Base-by-base conservation (phyloP, 2,888 invertebrate species). In the Glomeris marginata region DNA sequence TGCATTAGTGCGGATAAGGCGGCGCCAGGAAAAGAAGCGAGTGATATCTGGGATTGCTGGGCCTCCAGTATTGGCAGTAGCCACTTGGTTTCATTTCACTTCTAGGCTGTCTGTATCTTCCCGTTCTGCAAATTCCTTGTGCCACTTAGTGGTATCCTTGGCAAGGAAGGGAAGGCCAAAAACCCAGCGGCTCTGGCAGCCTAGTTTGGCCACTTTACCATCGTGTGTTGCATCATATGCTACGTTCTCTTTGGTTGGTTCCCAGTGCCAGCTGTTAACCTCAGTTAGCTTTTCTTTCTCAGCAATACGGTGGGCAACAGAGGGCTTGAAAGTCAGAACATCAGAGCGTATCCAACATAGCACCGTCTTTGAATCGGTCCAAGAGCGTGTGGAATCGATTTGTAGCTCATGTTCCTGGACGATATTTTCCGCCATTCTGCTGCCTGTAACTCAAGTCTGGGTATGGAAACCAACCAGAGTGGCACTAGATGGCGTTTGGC, bases 141-240 rank as follows among this genome's bases (percentile, higher is more conserved):
- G 41, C 42, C 42, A 42, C 3, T 42, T 8, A 18, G 21, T 20
- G 4, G n/a, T 18, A n/a, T 8, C 13, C 28, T 42, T 18, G 2
- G 13, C 35, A 2, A 58, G 44, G 48, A 58, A 58, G 0, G 38
- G 47, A 10, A 56, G 57, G 10, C 58, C 58, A 6, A 1, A 16
- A 6, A 57, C 33, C 58, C 57, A 58, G 15, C 56, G 41, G 15
- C 45, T 42, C 8, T 28, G 28, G 28, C 8, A 8, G n/a, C 41
- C 1, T 1, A 35, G 1, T 1, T 18, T 36, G 11, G 2, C 6
- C 5, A 5, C 1, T 42, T 5, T 2, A 5, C 53, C 15, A 13
- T 52, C 46, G n/a, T 21, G 5, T 2, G 56, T 57, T 8, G 52
- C 55, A 15, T 55, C 54, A 34, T 57, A 56, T 1, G 58, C 55